Evolutionary conservation across 1,140 invertebrate species (phyloP).

Genomic region (Daktulosphaira vitifoliae): DNA sequence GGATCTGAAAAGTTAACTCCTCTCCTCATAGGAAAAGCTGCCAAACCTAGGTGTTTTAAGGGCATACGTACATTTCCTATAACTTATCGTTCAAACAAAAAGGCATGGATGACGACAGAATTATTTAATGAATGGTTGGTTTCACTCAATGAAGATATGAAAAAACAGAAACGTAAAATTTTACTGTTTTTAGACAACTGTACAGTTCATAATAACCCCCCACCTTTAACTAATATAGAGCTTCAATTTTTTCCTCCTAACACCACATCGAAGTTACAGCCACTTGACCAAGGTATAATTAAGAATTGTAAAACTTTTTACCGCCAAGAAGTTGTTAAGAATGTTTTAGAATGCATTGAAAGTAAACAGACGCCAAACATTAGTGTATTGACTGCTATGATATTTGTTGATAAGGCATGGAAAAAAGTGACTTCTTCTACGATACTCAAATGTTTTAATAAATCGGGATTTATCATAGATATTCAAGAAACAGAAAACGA

Average conservation of each 20-base stretch:
- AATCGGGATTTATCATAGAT: constrained; percentile 30
- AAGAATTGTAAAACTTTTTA: constrained; percentile 41
- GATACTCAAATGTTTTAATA: too few species aligned
- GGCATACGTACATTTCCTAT: constrained; percentile 39
- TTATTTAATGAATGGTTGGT: constrained; percentile 40
- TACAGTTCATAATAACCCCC: constrained; percentile 35
- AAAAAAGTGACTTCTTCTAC: not conserved
- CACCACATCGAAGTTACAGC: constrained; percentile 44
- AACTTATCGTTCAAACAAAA: constrained; percentile 41
- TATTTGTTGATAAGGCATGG: constrained; percentile 3
- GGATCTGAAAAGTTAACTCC: constrained; percentile 43
- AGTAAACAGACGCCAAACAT: not conserved
- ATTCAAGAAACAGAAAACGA: too few species aligned
- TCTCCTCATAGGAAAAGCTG: constrained; percentile 44
- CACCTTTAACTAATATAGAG: constrained; percentile 26
- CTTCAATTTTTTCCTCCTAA: not conserved
- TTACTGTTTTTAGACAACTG: constrained; percentile 36
- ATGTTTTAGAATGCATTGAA: not conserved
- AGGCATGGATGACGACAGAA: constrained; percentile 44
- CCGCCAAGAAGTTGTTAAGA: not conserved
- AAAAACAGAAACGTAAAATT: constrained; percentile 36
- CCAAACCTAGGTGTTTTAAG: constrained; percentile 44
- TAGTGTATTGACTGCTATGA: not conserved
- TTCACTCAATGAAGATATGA: constrained; percentile 37
- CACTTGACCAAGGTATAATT: constrained; percentile 47